Evolutionary conservation across 2,888 invertebrate genomes (phyloP), one percentile per base, ranked within the genome.

Genomic region (Coleophora deauratella): DNA sequence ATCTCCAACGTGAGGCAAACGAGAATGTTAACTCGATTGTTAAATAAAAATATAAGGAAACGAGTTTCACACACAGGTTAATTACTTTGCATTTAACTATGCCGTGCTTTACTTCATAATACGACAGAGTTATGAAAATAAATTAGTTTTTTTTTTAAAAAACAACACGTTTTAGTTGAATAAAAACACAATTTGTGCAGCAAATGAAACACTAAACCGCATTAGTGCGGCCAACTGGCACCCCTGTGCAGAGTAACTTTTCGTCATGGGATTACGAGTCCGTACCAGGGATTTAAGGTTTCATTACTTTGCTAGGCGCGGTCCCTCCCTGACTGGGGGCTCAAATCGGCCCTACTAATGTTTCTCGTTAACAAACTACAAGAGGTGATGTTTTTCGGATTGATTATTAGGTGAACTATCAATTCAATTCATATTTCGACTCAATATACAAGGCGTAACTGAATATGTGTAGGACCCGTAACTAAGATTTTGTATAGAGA

Each of bases 201-300:
- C 58, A 72, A 79, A 80, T 76, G 81, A 77, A 82, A 82, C 72
- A 77, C 71, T 77, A 82, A 84, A 84, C 81, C 84, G 57, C 79
- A 82, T 85, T 84, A 84, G 79, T 62, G 52, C 73, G 73, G 77
- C 81, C 79, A 77, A 85, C 77, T 85, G 80, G 64, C 78, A 74
- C 79, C 73, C 79, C 80, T 68, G 65, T 52, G 55, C 66, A 44
- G 55, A 59, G 59, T 69, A 66, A 71, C 74, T 72, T 74, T 73
- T 78, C 79, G 79, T 72, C 77, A 72, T 70, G 78, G 84, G 85
- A 85, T 85, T 85, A 84, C 74, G 79, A 84, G 71, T 77, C 67
- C 72, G 76, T 71, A 80, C 81, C 76, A 81, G 84, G 81, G 85
- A 84, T 85, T 85, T 85, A 82, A 81, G 85, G 84, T 85, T 84